phyloP scores from a whole-genome alignment of 2,888 invertebrate genomes.

The Ischnus inquisitorius region DNA sequence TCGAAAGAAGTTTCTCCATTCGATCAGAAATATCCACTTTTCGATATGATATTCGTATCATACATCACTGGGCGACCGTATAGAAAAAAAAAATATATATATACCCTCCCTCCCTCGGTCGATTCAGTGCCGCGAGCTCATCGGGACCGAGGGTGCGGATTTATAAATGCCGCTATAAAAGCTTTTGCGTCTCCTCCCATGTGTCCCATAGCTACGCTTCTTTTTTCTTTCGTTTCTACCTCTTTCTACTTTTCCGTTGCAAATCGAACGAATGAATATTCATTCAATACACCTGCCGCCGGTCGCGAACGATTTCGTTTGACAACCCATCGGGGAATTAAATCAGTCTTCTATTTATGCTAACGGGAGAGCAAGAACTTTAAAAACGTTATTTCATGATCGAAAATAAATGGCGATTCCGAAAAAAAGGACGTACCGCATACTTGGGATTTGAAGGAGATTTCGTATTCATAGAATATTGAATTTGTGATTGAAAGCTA shows the following conservation, averaged over 20 bases:
- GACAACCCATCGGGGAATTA: constrained; percentile 11
- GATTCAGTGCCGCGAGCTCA: constrained; percentile 10
- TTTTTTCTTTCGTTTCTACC: neutral
- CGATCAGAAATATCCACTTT: constrained; percentile 52
- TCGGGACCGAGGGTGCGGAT: constrained; percentile 20
- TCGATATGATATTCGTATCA: constrained; percentile 19
- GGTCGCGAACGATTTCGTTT: constrained; percentile 2
- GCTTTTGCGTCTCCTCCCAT: constrained; percentile 15
- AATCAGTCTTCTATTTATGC: constrained; percentile 28
- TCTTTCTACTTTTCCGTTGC: constrained; percentile 10
- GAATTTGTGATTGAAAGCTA: neutral
- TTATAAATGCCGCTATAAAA: constrained; percentile 44
- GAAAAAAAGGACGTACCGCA: neutral
- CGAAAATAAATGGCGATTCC: constrained; percentile 13
- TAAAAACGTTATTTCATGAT: neutral
- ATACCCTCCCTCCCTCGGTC: neutral
- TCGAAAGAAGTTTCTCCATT: constrained; percentile 52
- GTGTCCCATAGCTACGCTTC: neutral
- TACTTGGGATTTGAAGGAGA: too few species aligned
- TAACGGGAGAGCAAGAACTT: neutral
- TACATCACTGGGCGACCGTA: neutral
- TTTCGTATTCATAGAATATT: too few species aligned
- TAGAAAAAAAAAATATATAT: neutral
- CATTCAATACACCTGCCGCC: constrained; percentile 42
- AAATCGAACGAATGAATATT: constrained; percentile 51